Evolutionary conservation across 2,113 vertebrate species (phyloP), one percentile per base, ranked within the genome.

Genomic region (Calyptommatus sinebrachiatus): DNA sequence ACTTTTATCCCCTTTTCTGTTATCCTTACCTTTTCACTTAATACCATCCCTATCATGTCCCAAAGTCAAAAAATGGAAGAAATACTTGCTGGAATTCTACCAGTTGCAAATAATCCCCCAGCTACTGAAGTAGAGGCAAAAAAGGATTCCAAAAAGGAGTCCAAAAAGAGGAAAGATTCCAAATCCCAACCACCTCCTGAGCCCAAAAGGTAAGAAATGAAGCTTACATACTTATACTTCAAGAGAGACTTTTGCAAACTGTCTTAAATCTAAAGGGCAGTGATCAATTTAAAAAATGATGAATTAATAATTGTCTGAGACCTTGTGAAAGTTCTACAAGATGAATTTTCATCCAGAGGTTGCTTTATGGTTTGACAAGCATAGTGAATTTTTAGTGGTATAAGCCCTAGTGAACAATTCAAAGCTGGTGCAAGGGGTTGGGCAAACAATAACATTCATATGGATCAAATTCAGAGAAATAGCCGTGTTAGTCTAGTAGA

Each of bases 91-190:
- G 97, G 96, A 94, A 91, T 93, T 90, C 93, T 94, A 35, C 91
- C 94, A 91, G 91, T 94, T 86, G 90, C 94, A 90, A 94, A 96
- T 80, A 93, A 86, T 88, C 94, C 95, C 91, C 91, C 93, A 83
- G 88, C 90, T 75, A 71, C 94, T 86, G 96, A 96, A 86, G 91
- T 83, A 83, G 95, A 97, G 82, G 84, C 91, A 91, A 97, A 96
- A 94, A 97, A 92, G 94, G 96, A 98, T 91, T 95, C 95, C 94
- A 98, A 95, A 95, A 97, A 96, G 94, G 97, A 98, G 93, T 97
- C 97, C 87, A 97, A 97, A 96, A 98, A 96, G 94, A 96, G 95
- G 95, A 98, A 94, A 95, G 97, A 98, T 91, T 90, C 94, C 90
- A 96, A 96, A 95, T 88, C 90, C 22, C 94, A 95, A 83, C 78